A percentile compares a stretch with the other conserved stretches of the same genome.
phyloP scores from a whole-genome alignment of 2,797 vertebrate species.

The Hyperoplus lanceolatus region DNA sequence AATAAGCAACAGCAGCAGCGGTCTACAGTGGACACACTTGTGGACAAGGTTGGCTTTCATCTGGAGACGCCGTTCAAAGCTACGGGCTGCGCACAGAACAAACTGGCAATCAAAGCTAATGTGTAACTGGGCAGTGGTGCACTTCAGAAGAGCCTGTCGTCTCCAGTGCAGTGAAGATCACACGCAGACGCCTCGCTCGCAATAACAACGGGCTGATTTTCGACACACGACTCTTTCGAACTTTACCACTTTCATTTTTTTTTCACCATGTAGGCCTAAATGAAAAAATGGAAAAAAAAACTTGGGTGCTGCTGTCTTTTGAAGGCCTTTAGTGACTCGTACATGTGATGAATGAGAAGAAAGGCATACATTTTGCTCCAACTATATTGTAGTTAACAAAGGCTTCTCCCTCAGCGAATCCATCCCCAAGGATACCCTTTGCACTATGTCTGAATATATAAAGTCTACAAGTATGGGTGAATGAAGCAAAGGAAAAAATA shows the following conservation, averaged over 20 bases:
- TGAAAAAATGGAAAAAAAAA: slow-evolving; percentile 16
- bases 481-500: neutral
- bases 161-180: slow-evolving; percentile 75
- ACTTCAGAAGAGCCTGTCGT: slow-evolving; percentile 78
- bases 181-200: slow-evolving; percentile 67
- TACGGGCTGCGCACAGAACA: slow-evolving; percentile 71
- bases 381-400: slow-evolving; percentile 61
- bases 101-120: slow-evolving; percentile 86
- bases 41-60: slow-evolving; percentile 85
- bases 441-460: slow-evolving; percentile 22
- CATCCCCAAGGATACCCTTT: slow-evolving; percentile 45
- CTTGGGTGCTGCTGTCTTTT: slow-evolving; percentile 46
- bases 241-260: slow-evolving; percentile 57
- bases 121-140: slow-evolving; percentile 79
- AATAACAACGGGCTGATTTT: slow-evolving; percentile 76
- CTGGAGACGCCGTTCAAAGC: slow-evolving; percentile 81
- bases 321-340: slow-evolving; percentile 70
- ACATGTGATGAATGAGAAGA: slow-evolving; percentile 69
- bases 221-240: slow-evolving; percentile 65
- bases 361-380: slow-evolving; percentile 57
- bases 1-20: slow-evolving; percentile 73
- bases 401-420: slow-evolving; percentile 35
- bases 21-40: slow-evolving; percentile 74
- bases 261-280: slow-evolving; percentile 59
- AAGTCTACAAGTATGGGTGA: too few species aligned